These are phyloP conservation scores for Aspidiotus destructor DNA, from an alignment of 2,888 invertebrate genomes.

Conservation along the genomic window DNA sequence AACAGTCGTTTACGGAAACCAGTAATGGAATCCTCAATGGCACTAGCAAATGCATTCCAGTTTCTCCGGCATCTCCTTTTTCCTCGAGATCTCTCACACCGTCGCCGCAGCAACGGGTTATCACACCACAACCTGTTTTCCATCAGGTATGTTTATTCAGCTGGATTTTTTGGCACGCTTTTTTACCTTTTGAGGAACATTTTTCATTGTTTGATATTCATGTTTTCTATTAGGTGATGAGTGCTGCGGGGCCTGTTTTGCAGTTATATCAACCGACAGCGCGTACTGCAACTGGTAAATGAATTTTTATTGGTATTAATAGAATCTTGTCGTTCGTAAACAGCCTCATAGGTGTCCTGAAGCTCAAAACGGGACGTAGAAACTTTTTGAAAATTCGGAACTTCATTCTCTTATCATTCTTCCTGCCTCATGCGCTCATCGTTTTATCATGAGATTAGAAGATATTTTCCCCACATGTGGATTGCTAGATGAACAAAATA, in stretches of 20 bases:
- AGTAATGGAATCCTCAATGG: constrained; percentile 30
- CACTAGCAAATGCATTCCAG: constrained; percentile 35
- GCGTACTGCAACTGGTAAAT: constrained; percentile 33
- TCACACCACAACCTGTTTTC: constrained; percentile 37
- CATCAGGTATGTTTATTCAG: constrained; percentile 33
- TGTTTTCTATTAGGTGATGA: constrained; percentile 36
- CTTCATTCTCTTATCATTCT: no score
- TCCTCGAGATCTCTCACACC: constrained; percentile 39
- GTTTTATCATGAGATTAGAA: no score
- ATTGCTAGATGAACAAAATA: no score
- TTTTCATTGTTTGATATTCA: neutral
- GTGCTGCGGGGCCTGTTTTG: constrained; percentile 36
- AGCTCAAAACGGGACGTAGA: no score
- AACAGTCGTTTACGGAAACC: constrained; percentile 25
- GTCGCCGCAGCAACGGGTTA: constrained; percentile 38
- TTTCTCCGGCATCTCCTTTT: constrained; percentile 38
- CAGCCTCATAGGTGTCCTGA: no score
- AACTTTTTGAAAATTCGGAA: no score
- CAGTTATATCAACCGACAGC: constrained; percentile 36
- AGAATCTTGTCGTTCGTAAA: no score
- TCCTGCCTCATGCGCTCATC: no score
- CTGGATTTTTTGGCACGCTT: neutral
- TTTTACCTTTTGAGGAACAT: neutral
- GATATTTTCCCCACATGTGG: no score
- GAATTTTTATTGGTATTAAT: neutral